Evolutionary conservation across 1,140 invertebrate genomes (phyloP), one percentile per base, ranked within the genome.

Genomic region (Forficula auricularia): DNA sequence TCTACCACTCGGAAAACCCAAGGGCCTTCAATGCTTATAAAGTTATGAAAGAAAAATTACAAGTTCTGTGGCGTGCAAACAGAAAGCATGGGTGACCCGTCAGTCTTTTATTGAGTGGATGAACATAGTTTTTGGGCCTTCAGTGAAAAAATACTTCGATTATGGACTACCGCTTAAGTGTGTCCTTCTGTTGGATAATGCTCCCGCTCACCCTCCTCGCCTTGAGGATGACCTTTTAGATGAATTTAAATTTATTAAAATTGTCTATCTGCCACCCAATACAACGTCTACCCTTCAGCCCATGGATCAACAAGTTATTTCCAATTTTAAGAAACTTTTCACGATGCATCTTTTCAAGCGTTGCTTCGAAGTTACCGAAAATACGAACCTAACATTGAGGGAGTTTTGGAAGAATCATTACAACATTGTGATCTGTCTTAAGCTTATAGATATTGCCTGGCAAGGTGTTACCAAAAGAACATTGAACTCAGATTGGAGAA

Each of bases 231-330:
- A n/a, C n/a, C n/a, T n/a, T n/a, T n/a, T n/a, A n/a, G n/a, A n/a
- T n/a, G n/a, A n/a, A n/a, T n/a, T n/a, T n/a, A n/a, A n/a, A n/a
- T n/a, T n/a, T n/a, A n/a, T n/a, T n/a, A n/a, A n/a, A n/a, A n/a
- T n/a, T n/a, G n/a, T n/a, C n/a, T 10, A 51, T 49, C 50, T 67
- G 15, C 62, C 62, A 33, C 53, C 60, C n/a, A 67, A 68, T 48
- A 60, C 59, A 6, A 68, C 63, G 19, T 50, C 60, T n/a, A 48
- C 63, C 33, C 43, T 69, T 10, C 64, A 70, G 48, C 62, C 64
- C 2, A 61, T 68, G 57, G 62, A 66, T 52, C 59, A 63, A 52
- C 60, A 60, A 19, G 54, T 66, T 15, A 67, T 67, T 33, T 44
- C 48, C 16, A 52, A 53, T 42, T 38, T 49, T 39, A 54, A 53